Percentiles rank a stretch among this genome's conserved stretches.
phyloP scores from a whole-genome alignment of 2,797 vertebrate species.

The Gambelia wislizenii region DNA sequence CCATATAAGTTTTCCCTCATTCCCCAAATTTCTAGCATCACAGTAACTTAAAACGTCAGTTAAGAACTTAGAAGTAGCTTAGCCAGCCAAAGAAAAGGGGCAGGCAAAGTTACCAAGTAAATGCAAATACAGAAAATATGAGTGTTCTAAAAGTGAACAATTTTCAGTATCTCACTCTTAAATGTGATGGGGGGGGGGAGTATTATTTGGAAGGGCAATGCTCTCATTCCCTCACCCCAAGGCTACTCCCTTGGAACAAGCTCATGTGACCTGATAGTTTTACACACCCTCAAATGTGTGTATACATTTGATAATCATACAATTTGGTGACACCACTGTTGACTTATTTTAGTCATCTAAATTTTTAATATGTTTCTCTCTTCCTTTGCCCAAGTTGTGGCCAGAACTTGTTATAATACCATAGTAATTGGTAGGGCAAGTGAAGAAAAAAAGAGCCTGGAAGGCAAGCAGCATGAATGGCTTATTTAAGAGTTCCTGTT shows the following conservation, averaged over 20 bases:
- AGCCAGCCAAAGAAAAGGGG: too few species aligned
- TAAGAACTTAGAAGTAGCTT: too few species aligned
- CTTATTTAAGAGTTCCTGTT: not conserved
- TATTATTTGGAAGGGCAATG: too few species aligned
- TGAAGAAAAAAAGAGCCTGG: not conserved
- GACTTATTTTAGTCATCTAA: not conserved
- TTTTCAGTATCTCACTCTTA: too few species aligned
- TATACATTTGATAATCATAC: not conserved
- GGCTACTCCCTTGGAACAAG: not conserved
- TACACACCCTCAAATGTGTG: not conserved
- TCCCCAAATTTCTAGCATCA: too few species aligned
- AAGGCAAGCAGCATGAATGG: not conserved
- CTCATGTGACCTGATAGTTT: not conserved
- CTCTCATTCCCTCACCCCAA: too few species aligned
- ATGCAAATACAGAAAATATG: too few species aligned
- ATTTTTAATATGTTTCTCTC: not conserved
- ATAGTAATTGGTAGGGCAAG: constrained; percentile 15
- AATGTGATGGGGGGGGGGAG: too few species aligned
- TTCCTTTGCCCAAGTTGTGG: not conserved
- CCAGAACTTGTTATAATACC: not conserved
- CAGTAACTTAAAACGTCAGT: too few species aligned
- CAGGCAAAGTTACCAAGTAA: too few species aligned
- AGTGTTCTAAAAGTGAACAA: too few species aligned
- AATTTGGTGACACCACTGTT: not conserved
- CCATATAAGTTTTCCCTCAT: too few species aligned